Conservation (phyloP, 2,888 invertebrate genomes). For the Dryococelus australis region DNA sequence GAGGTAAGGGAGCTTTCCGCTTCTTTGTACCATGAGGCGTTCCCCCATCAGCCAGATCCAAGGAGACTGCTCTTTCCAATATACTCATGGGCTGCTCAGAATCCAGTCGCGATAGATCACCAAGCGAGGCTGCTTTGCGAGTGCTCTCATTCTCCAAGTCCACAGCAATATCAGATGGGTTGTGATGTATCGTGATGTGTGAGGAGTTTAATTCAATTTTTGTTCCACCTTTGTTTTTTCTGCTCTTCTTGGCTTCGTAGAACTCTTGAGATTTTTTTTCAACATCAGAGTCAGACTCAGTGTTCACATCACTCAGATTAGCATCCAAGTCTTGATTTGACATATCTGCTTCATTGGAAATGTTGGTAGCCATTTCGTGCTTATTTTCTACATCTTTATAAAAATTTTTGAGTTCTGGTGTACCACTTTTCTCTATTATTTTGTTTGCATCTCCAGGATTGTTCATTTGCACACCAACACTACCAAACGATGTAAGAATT, state of each 20-base stretch:
- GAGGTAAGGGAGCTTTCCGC: conserved; percentile 68
- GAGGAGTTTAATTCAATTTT: conserved; percentile 78
- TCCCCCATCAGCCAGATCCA: conserved; percentile 69
- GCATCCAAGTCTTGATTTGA: background rate
- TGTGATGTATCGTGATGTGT: conserved; percentile 77
- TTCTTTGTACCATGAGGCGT: conserved; percentile 61
- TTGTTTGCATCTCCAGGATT: conserved; percentile 28
- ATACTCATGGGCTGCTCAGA: conserved; percentile 53
- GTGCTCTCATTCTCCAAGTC: conserved; percentile 64
- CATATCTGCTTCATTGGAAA: conserved; percentile 11
- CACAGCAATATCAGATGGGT: conserved; percentile 50
- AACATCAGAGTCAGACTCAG: conserved; percentile 61
- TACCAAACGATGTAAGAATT: conserved; percentile 29
- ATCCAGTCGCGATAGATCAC: conserved; percentile 77
- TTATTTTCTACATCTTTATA: background rate
- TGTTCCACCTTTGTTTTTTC: conserved; percentile 59
- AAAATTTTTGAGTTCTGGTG: conserved; percentile 3
- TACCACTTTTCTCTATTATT: background rate
- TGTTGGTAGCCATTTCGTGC: background rate
- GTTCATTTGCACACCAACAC: conserved; percentile 33
- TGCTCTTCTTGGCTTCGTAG: conserved; percentile 24
- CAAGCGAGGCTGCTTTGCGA: conserved; percentile 79
- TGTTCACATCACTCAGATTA: conserved; percentile 44
- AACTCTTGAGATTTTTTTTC: conserved; percentile 26
- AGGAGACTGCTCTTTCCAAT: conserved; percentile 77